Conservation (phyloP, 2,888 invertebrate genomes). For the Eristalis intricaria region DNA sequence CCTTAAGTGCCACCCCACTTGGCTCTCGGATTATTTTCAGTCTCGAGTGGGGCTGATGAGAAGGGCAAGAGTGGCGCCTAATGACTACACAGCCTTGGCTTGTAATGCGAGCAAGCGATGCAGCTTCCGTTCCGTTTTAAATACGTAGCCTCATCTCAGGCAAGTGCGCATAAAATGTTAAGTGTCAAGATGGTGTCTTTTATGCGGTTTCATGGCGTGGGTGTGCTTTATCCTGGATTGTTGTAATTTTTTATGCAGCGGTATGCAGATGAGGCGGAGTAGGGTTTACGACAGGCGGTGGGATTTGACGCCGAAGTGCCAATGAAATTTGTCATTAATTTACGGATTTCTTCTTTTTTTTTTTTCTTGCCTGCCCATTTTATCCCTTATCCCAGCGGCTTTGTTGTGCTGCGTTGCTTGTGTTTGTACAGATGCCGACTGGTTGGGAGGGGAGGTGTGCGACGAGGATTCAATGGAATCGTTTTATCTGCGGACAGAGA, state of each 20-base stretch:
- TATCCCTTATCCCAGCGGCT: not conserved
- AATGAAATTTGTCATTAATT: constrained; percentile 51
- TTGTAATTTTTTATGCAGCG: constrained; percentile 20
- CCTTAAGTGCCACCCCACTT: not conserved
- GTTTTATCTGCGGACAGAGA: not conserved
- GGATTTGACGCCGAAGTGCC: constrained; percentile 22
- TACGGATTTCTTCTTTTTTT: not conserved
- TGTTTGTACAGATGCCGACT: not conserved
- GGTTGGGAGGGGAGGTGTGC: not conserved
- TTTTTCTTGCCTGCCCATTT: too few species aligned
- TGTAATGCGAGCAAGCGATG: not conserved
- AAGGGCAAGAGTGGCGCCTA: not conserved
- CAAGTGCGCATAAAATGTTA: constrained; percentile 20
- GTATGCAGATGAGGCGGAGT: constrained; percentile 27
- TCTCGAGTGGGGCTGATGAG: not conserved
- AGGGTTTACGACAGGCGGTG: constrained; percentile 14
- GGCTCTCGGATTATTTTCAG: not conserved
- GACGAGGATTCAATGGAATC: not conserved
- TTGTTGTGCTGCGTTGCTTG: not conserved
- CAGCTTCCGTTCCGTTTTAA: too few species aligned
- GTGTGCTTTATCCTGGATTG: not conserved
- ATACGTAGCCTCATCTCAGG: not conserved
- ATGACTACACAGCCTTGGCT: not conserved
- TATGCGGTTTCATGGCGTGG: not conserved
- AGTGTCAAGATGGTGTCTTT: constrained; percentile 35